Evolutionary conservation across 2,797 vertebrate species (phyloP), one percentile per base, ranked within the genome.

Genomic region (Peromyscus melanophrys): DNA sequence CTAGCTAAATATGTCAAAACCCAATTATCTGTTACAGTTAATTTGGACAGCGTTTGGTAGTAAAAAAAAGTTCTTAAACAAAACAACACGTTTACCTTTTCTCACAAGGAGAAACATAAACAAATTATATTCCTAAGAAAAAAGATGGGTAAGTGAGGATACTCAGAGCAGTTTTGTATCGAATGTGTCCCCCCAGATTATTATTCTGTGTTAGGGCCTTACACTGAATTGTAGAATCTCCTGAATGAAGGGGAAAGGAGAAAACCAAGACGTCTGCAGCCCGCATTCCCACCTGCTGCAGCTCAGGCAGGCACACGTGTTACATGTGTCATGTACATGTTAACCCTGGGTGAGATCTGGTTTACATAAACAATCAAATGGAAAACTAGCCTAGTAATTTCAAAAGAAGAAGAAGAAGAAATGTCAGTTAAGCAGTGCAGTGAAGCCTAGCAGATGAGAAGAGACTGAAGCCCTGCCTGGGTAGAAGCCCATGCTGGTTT

Each of bases 341-440:
- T 49, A 97, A 97, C 92, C 46, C 88, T 93, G 31, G 37, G 40
- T 97, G 97, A 97, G 94, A 93, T 94, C 90, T 96, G 95, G 92
- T 96, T 98, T 95, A 96, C 97, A 97, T 95, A 98, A 98, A 98
- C 96, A 97, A 98, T 96, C 94, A 94, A 94, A 97, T 96, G 96
- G 97, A 98, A 98, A 97, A 97, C 97, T 96, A 97, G 95, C 89
- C 97, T 95, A 89, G 95, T 97, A 97, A 97, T 97, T 98, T 97
- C 97, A 97, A 97, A 97, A 98, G 95, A 96, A 98, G 92, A 90
- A 98, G 92, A 90, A 25, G 11, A 80, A 94, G 59, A 65, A 55
- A 89, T 89, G 92, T 97, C 89, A 97, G 94, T 96, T 97, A 97
- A 61, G 86, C 88, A 95, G 94, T 4, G 19, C 86, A 88, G 17